Evolutionary conservation across 2,888 invertebrate genomes (phyloP).

Genomic region (Drosophila stalkeri): DNA sequence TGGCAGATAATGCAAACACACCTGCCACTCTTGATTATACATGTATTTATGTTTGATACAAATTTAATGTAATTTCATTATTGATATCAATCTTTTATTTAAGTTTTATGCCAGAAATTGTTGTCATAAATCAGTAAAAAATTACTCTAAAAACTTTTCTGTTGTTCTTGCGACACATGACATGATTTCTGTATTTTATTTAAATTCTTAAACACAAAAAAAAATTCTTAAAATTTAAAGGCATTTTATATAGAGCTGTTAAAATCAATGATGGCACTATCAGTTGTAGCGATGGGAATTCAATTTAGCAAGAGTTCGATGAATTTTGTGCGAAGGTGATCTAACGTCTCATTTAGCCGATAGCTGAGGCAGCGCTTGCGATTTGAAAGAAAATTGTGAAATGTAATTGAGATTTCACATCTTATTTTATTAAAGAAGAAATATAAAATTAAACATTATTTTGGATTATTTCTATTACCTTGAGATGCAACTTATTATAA

Average conservation of each 20-base stretch:
- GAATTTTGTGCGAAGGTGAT: not conserved
- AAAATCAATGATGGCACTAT: not conserved
- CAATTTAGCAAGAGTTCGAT: not conserved
- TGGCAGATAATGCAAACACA: not conserved
- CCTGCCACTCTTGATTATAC: not conserved
- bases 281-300: not conserved
- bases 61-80: conserved; percentile 1
- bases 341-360: not conserved
- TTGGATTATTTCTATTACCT: too few relatives aligned
- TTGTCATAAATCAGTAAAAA: not conserved
- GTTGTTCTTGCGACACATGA: not conserved
- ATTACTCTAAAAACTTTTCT: not conserved
- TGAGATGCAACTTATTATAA: too few relatives aligned
- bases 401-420: too few relatives aligned
- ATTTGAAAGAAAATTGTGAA: too few relatives aligned
- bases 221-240: not conserved
- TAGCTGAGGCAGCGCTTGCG: not conserved
- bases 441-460: too few relatives aligned
- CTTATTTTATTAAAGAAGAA: too few relatives aligned
- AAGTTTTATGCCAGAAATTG: not conserved
- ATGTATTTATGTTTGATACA: not conserved
- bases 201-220: not conserved
- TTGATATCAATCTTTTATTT: not conserved
- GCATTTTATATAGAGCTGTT: not conserved
- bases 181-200: not conserved